Evolutionary conservation across 2,797 vertebrate species (phyloP), one percentile per base, ranked within the genome.

Genomic region (Pachyuromys duprasi): DNA sequence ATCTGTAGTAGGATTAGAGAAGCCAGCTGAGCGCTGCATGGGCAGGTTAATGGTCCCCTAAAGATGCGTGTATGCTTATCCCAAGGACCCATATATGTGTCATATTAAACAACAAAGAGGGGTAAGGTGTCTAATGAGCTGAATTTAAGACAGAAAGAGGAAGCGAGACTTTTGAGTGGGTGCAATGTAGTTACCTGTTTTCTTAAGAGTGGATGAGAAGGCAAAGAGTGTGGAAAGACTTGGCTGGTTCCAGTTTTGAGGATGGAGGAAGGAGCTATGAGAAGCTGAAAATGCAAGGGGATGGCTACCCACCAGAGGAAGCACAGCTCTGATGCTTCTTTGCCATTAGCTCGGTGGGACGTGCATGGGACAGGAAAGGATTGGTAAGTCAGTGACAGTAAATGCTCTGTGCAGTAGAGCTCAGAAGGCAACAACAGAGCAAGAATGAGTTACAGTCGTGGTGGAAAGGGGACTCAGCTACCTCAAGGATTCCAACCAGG

Each of bases 131-230:
- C 13, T 39, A n/a, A n/a, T 84, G 72, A 90, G 20, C 31, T 83
- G 88, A 62, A 55, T 69, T 96, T 93, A 81, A 84, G 83, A 84
- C 28, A 82, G 45, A 45, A 62, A 96, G 42, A 76, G 60, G 49
- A 70, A 70, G 18, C 39, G 0, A 2, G 65, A 74, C 75, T 55
- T 83, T 57, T 26, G 49, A 57, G 57, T 60, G 42, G n/a, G 83
- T 26, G 39, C 62, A 3, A 2, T 63, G n/a, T 36, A 69, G 75
- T 75, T 79, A 84, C 20, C 69, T 53, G 28, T 3, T 26, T 63
- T 24, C 39, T 55, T 87, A 39, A 80, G 42, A 95, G n/a, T 49
- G 20, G 22, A 63, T 20, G 75, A 39, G 11, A 7, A 90, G n/a
- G 31, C 60, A 84, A 82, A 90, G 67, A 2, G 22, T 7, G 3